Percentiles rank a stretch among this genome's conserved stretches.
Conservation (phyloP, 2,113 vertebrate species). For the Numenius arquata region DNA sequence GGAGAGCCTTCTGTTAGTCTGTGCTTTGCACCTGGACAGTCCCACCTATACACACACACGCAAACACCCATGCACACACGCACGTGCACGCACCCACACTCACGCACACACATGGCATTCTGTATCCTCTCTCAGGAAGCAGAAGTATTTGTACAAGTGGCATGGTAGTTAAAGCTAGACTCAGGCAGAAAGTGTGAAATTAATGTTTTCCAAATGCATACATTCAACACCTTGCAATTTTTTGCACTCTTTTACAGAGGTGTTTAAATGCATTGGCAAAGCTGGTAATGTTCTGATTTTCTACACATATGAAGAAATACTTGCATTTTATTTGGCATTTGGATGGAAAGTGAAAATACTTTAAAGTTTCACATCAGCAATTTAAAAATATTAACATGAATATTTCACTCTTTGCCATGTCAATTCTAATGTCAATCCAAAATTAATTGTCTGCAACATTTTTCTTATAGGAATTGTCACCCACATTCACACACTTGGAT, state of each 20-base stretch:
- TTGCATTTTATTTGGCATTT: background rate
- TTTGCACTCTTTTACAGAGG: background rate
- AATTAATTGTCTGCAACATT: background rate
- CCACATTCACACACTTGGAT: background rate
- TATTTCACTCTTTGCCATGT: background rate
- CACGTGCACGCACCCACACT: no score
- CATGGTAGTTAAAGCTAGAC: background rate
- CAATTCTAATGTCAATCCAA: background rate
- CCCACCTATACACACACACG: background rate
- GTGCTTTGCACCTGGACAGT: background rate
- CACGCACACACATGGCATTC: background rate
- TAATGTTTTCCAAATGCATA: background rate
- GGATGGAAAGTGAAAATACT: background rate
- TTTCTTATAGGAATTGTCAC: background rate
- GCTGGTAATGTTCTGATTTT: background rate
- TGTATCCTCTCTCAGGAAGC: background rate
- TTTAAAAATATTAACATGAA: background rate
- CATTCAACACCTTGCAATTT: background rate
- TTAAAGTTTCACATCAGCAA: background rate
- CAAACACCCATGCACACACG: background rate
- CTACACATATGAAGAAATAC: background rate
- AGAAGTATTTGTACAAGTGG: background rate
- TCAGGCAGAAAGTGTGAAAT: background rate
- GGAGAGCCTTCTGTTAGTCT: background rate
- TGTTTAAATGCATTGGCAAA: background rate